phyloP scores from a whole-genome alignment of 2,888 invertebrate genomes.

The Cephus sareptanus region DNA sequence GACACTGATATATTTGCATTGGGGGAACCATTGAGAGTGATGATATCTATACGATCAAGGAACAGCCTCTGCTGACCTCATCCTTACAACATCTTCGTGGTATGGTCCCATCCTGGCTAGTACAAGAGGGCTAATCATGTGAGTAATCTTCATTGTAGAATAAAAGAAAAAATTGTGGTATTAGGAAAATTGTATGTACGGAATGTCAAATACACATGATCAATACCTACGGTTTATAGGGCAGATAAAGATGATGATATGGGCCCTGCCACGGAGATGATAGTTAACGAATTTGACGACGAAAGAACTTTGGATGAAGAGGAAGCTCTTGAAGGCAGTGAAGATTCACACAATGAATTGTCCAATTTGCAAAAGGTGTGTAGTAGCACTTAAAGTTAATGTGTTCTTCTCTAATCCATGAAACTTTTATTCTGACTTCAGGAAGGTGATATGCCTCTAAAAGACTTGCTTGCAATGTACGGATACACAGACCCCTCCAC shows the following conservation, averaged over 20 bases:
- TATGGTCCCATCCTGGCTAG: constrained; percentile 39
- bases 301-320: constrained; percentile 97
- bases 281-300: constrained; percentile 97
- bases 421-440: constrained; percentile 47
- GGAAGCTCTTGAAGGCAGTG: constrained; percentile 91
- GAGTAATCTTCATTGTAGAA: constrained; percentile 31
- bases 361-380: constrained; percentile 84
- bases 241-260: constrained; percentile 74
- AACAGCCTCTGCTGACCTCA: constrained; percentile 1
- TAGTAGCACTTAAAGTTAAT: neutral
- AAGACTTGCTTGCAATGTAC: constrained; percentile 91
- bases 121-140: constrained; percentile 43
- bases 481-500: constrained; percentile 72
- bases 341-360: constrained; percentile 90
- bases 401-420: neutral
- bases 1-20: neutral
- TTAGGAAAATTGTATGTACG: neutral
- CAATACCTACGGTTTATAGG: constrained; percentile 38
- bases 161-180: neutral
- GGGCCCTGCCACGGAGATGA: constrained; percentile 95
- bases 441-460: constrained; percentile 97
- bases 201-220: neutral
- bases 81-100: constrained; percentile 31
- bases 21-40: neutral
- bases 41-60: neutral